Evolutionary conservation across 2,113 vertebrate genomes (phyloP).

Genomic region (Neolamprologus fasciatus): DNA sequence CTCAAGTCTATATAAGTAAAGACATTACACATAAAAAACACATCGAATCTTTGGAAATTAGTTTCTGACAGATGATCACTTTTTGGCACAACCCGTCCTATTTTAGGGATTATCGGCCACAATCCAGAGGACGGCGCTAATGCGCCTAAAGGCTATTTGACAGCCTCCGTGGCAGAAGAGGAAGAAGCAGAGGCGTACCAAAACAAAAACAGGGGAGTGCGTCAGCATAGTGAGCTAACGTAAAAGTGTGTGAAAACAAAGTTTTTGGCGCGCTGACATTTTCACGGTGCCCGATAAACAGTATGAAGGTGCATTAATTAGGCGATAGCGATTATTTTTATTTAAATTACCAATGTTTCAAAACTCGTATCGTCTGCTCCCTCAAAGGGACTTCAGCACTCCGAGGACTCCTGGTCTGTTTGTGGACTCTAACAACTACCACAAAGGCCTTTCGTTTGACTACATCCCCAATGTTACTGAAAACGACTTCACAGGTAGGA

Average conservation of each 20-base stretch:
- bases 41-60: background rate
- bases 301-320: background rate
- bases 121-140: background rate
- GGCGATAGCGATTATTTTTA: background rate
- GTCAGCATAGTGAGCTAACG: background rate
- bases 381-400: conserved; percentile 64
- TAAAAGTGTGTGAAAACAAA: background rate
- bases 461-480: conserved; percentile 65
- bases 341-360: conserved; percentile 61
- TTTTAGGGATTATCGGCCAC: background rate
- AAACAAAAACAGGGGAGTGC: conserved; percentile 34
- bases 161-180: too few relatives aligned
- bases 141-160: background rate
- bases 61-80: background rate
- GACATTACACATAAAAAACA: background rate
- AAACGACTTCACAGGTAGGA: conserved; percentile 64
- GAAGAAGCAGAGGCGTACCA: background rate
- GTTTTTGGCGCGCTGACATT: background rate
- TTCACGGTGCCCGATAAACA: background rate
- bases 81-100: background rate
- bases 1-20: background rate
- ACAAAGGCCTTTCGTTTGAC: conserved; percentile 67
- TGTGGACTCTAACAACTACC: conserved; percentile 34
- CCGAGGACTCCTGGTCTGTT: conserved; percentile 69
- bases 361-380: conserved; percentile 70